Base-by-base conservation (phyloP, 2,797 vertebrate species). In the Helarctos malayanus region DNA sequence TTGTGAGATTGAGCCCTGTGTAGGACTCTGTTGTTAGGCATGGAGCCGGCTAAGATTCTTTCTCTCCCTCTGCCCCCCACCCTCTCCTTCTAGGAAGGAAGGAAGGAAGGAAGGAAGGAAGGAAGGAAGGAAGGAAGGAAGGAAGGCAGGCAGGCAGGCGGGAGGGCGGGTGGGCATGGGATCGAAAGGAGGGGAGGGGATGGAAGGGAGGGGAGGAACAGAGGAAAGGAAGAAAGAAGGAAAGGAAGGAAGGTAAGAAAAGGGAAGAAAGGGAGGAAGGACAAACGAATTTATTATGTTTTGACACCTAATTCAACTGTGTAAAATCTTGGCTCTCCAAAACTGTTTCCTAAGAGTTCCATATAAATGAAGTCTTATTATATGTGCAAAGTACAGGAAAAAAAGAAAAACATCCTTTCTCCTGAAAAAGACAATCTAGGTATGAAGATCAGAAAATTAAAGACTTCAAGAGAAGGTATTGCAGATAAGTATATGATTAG, bases 391-490 rank as follows among this genome's bases (percentile, higher is more conserved):
- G 38, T 59, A 68, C 56, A 86, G 73, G 73, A 89, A 63, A 68
- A 15, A 56, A 73, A 52, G 32, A 89, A 95, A 76, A 91, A 23
- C 15, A 63, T 79, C 9, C 16, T 38, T 79, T 56, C 57, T 93
- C 56, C 81, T 56, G 41, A 86, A 52, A 84, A 38, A 93, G 45
- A 96, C 41, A 68, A 56, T 86, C 35, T 82, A 56, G 47, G 7
- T 92, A 35, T 45, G 25, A 97, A 54, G 57, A 89, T 83, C 56
- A 59, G 47, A 63, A 96, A 90, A 57, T 82, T 82, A 86, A 92
- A 85, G 35, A 69, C 23, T 86, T 71, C 18, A 86, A 90, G 68
- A 89, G 52, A 96, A 52, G 27, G 61, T 8, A 92, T 90, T 87
- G 89, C 35, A 90, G 75, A 56, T 89, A 76, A 86, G 45, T 61